Base-by-base conservation (phyloP, 2,797 vertebrate species). In the Staurois parvus region DNA sequence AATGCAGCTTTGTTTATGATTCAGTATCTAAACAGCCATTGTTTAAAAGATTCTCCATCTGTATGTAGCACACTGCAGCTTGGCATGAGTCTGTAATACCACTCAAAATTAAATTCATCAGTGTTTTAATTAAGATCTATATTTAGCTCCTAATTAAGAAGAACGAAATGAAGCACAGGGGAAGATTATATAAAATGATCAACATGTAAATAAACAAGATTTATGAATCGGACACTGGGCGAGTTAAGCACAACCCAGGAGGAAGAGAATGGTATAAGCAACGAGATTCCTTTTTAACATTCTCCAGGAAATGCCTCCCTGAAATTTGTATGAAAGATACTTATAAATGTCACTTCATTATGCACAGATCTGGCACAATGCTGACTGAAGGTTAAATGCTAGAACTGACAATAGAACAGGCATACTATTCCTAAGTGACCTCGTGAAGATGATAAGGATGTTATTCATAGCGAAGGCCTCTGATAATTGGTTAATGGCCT, bases 41-140 rank as follows among this genome's bases (percentile, higher is more conserved):
- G 84, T 86, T 72, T 81, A 37, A 34, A 72, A 72, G 67, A 82
- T 77, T 52, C 42, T 82, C 84, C 64, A 68, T 79, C 84, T 86
- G 62, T 62, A 76, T 62, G 45, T 70, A 52, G 64, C 24, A 77
- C 84, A 30, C 73, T 70, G 79, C 40, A 29, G 75, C 75, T 83
- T 68, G 15, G 56, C 29, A 42, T 59, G 52, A 93, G 91, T 93
- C 93, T 91, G 91, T 90, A 93, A 93, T 89, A 91, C 94, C 91
- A 91, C 93, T 93, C 94, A 88, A 92, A 94, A 95, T 95, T 94
- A 95, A 94, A 95, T 94, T 94, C 93, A 95, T 94, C 95, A 93
- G 93, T 83, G 91, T 92, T 91, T 95, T 94, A 95, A 95, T 95
- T 94, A 94, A 94, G 93, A 93, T 93, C 94, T 94, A 94, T 93